Percentiles rank a stretch among this genome's conserved stretches.
phyloP scores from a whole-genome alignment of 2,888 invertebrate species.

The Epinotia brunnichana region DNA sequence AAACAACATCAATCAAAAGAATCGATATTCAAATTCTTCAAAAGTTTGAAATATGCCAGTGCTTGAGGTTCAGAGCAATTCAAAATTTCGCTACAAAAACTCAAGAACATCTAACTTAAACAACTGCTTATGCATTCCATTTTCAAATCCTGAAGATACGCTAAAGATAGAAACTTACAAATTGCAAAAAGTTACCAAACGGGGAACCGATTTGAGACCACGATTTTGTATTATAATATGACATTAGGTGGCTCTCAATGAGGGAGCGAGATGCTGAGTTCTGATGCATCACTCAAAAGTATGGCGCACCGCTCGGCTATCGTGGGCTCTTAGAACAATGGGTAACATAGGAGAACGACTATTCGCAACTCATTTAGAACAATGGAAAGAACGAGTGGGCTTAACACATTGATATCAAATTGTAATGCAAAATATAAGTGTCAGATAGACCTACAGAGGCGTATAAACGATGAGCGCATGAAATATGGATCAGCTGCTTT shows the following conservation, averaged over 20 bases:
- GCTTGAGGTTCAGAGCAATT: background rate
- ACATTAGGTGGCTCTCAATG: background rate
- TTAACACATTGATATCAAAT: background rate
- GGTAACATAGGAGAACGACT: no score
- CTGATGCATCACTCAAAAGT: no score
- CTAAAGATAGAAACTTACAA: slow-evolving; percentile 28
- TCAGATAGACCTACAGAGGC: slow-evolving; percentile 30
- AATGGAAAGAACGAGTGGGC: no score
- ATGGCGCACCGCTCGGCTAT: no score
- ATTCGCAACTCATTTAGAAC: no score
- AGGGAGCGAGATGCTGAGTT: no score
- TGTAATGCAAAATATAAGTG: background rate
- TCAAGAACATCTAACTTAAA: slow-evolving; percentile 14
- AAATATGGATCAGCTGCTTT: slow-evolving; percentile 71
- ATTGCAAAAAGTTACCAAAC: slow-evolving; percentile 37
- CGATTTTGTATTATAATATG: background rate
- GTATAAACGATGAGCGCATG: slow-evolving; percentile 54
- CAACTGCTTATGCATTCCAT: slow-evolving; percentile 37
- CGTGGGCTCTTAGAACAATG: no score
- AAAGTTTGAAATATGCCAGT: background rate
- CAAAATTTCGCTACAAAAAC: slow-evolving; percentile 14
- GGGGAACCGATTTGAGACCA: background rate
- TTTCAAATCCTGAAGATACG: slow-evolving; percentile 25
- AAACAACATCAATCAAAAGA: background rate
- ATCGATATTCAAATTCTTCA: background rate